Conservation (phyloP, 1,140 invertebrate species). For the Aleiodes sp. region DNA sequence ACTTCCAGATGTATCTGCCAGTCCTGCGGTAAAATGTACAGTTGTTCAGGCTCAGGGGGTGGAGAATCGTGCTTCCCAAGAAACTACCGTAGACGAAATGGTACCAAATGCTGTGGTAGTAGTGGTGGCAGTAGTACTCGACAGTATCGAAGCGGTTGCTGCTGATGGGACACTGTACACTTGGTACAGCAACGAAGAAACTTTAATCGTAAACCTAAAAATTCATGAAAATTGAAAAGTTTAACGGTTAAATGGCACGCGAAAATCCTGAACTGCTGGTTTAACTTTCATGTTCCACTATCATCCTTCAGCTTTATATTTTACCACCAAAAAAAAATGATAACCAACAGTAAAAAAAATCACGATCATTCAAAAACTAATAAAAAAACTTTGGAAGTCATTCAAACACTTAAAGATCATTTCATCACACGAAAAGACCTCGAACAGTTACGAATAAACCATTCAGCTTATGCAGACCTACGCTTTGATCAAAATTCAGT, state of each 20-base stretch:
- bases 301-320: not conserved
- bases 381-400: too few species aligned
- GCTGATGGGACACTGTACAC: constrained; percentile 21
- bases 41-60: constrained; percentile 32
- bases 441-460: too few species aligned
- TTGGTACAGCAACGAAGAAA: too few species aligned
- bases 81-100: constrained; percentile 36
- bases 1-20: constrained; percentile 34
- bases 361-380: too few species aligned
- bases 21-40: constrained; percentile 43
- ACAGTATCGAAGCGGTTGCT: constrained; percentile 36
- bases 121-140: constrained; percentile 36
- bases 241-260: constrained; percentile 2
- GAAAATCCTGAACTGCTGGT: not conserved
- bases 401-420: too few species aligned
- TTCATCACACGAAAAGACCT: too few species aligned
- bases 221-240: not conserved
- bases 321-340: too few species aligned
- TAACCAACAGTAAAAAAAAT: too few species aligned
- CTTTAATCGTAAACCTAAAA: not conserved
- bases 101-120: constrained; percentile 38
- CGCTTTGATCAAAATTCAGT: not conserved
- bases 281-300: not conserved
- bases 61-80: constrained; percentile 40
- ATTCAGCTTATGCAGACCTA: too few species aligned